A percentile compares a stretch with the other conserved stretches of the same genome.
These are phyloP conservation scores for Triplophysa yarkandensis DNA, from an alignment of 2,797 vertebrate species.

Conservation along the genomic window DNA sequence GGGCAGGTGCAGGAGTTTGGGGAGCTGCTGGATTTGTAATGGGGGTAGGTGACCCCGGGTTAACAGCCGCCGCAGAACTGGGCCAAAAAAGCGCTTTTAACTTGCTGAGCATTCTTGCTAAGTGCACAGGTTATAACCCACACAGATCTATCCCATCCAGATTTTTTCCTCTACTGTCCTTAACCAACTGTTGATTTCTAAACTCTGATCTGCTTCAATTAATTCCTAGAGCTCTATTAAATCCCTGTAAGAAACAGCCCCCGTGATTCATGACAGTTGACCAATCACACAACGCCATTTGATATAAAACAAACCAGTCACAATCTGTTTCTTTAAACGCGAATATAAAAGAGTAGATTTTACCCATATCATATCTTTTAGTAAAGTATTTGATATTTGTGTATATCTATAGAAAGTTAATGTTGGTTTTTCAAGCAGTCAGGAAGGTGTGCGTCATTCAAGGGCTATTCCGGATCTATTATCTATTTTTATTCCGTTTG, in stretches of 20 bases:
- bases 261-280: conserved; percentile 28
- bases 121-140: conserved; percentile 2
- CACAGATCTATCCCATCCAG: conserved; percentile 7
- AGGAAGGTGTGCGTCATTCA: neutral
- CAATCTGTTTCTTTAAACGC: neutral
- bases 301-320: conserved; percentile 17
- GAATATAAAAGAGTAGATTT: too few species aligned
- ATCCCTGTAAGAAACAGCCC: conserved; percentile 59
- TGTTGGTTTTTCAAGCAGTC: too few species aligned
- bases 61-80: conserved; percentile 55
- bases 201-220: conserved; percentile 56
- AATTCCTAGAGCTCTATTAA: conserved; percentile 64
- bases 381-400: neutral
- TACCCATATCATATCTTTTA: neutral
- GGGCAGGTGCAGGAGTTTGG: conserved; percentile 24
- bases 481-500: conserved; percentile 20
- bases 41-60: neutral
- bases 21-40: conserved; percentile 5
- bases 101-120: conserved; percentile 66
- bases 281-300: conserved; percentile 32
- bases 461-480: neutral
- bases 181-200: conserved; percentile 10
- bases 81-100: conserved; percentile 60
- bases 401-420: neutral
- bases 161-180: conserved; percentile 25